Evolutionary conservation across 2,888 invertebrate genomes (phyloP).

Genomic region (Alitta virens): DNA sequence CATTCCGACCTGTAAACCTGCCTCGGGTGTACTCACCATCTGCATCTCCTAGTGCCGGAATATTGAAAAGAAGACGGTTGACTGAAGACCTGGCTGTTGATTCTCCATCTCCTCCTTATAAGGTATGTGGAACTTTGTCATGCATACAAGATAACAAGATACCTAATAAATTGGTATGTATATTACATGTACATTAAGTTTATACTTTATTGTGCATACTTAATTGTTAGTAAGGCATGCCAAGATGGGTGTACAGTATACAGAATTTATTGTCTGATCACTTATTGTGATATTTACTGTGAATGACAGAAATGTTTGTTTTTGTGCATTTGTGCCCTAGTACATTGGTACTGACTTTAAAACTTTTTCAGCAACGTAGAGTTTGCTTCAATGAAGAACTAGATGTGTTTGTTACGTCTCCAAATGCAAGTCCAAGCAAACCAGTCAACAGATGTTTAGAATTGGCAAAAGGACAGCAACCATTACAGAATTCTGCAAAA

Average conservation of each 20-base stretch:
- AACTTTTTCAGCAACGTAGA: slow-evolving; percentile 37
- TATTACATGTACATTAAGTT: no score
- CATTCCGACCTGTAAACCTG: slow-evolving; percentile 23
- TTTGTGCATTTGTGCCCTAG: no score
- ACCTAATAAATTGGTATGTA: no score
- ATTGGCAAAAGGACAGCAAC: slow-evolving; percentile 10
- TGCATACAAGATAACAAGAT: no score
- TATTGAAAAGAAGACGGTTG: slow-evolving; percentile 41
- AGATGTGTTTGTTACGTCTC: slow-evolving; percentile 24
- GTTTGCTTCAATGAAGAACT: slow-evolving; percentile 53
- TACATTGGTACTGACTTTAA: no score
- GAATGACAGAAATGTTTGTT: no score
- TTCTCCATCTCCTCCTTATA: slow-evolving; percentile 44
- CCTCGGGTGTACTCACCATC: slow-evolving; percentile 40
- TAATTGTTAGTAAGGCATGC: no score
- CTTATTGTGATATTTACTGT: no score
- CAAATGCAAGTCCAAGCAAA: slow-evolving; percentile 7
- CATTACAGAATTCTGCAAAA: not conserved
- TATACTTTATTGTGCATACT: no score
- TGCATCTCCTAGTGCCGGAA: slow-evolving; percentile 50
- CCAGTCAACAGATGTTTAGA: slow-evolving; percentile 27
- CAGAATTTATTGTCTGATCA: no score
- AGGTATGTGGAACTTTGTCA: slow-evolving; percentile 39
- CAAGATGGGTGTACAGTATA: no score
- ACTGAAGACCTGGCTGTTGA: slow-evolving; percentile 29